phyloP scores from a whole-genome alignment of 2,888 invertebrate species.

The Rhimphoctona megacephalus region DNA sequence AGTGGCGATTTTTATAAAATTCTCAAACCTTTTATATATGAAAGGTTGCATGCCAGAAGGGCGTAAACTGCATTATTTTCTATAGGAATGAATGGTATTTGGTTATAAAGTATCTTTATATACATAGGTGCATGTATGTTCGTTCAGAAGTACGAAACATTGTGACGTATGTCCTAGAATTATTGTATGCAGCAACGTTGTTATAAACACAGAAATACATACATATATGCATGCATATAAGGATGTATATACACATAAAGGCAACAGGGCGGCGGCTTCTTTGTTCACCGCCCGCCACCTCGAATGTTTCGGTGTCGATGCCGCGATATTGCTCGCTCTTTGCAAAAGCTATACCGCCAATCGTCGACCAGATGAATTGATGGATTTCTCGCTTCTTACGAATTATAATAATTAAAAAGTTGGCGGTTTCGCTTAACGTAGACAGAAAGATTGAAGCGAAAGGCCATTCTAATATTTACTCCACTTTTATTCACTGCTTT shows the following conservation, averaged over 20 bases:
- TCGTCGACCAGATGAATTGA: slow-evolving; percentile 67
- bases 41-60: neutral
- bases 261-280: slow-evolving; percentile 63
- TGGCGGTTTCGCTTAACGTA: slow-evolving; percentile 11
- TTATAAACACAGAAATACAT: slow-evolving; percentile 24
- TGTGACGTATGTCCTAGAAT: slow-evolving; percentile 8
- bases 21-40: neutral
- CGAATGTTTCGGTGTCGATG: slow-evolving; percentile 66
- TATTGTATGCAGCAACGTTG: neutral
- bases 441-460: neutral
- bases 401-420: slow-evolving; percentile 68
- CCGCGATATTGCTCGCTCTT: slow-evolving; percentile 67
- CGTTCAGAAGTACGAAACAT: neutral
- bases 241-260: neutral
- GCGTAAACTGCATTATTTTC: neutral
- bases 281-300: slow-evolving; percentile 53
- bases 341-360: slow-evolving; percentile 58
- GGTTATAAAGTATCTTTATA: neutral
- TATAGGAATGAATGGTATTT: neutral
- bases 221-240: neutral
- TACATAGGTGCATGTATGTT: neutral
- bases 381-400: slow-evolving; percentile 66
- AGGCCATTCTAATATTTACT: neutral
- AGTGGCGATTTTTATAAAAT: slow-evolving; percentile 16
- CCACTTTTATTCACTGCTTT: slow-evolving; percentile 13